Percentiles rank a stretch among this genome's conserved stretches.
phyloP scores from a whole-genome alignment of 2,888 invertebrate species.

The Mesoligia furuncula region DNA sequence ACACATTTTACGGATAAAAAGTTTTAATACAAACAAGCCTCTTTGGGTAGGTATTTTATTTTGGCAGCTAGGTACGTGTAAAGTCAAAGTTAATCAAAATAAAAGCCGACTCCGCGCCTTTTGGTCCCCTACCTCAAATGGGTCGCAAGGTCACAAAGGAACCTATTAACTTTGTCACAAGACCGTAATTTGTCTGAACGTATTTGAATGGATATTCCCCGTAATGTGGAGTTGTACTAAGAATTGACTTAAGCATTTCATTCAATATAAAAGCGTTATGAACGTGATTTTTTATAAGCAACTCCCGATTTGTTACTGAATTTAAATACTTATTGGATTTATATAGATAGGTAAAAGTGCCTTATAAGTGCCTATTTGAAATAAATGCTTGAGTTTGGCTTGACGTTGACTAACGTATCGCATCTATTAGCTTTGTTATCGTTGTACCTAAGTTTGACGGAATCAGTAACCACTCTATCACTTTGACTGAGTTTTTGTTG shows the following conservation, averaged over 20 bases:
- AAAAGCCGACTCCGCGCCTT: conserved; percentile 33
- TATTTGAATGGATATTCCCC: conserved; percentile 45
- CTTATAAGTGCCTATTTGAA: neutral
- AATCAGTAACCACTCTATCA: conserved; percentile 26
- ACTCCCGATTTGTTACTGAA: neutral
- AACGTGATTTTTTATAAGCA: conserved; percentile 2
- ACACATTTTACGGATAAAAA: conserved; percentile 18
- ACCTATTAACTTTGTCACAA: conserved; percentile 49
- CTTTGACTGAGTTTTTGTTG: conserved; percentile 12
- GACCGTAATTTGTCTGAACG: conserved; percentile 50
- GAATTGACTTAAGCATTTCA: conserved; percentile 16
- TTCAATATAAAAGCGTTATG: conserved; percentile 12
- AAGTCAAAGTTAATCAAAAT: conserved; percentile 47
- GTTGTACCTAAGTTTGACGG: conserved; percentile 1
- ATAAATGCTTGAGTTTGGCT: neutral
- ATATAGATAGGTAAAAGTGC: neutral
- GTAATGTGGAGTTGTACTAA: conserved; percentile 25
- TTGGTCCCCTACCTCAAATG: conserved; percentile 35
- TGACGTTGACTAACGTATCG: neutral
- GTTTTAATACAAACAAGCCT: neutral
- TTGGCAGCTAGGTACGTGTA: conserved; percentile 16
- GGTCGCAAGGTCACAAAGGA: conserved; percentile 47
- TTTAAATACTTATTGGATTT: neutral
- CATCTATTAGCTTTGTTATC: neutral
- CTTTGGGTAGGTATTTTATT: conserved; percentile 35